These are phyloP conservation scores for Vollenhovia emeryi DNA, from an alignment of 1,140 invertebrate genomes.

Conservation along the genomic window DNA sequence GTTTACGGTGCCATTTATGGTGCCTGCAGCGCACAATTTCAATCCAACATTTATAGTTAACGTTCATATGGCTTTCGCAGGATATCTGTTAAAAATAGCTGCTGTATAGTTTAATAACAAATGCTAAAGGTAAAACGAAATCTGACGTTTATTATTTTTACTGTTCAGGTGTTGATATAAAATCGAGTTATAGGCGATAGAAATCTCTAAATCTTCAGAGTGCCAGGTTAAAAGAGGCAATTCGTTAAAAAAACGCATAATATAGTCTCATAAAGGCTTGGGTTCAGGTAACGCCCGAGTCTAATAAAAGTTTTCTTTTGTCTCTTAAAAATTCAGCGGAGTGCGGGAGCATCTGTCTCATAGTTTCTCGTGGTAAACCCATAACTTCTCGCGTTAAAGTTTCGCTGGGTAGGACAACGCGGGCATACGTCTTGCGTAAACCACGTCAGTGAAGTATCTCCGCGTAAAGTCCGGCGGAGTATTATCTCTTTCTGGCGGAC, in stretches of 20 bases:
- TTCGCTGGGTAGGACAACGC: conserved; percentile 29
- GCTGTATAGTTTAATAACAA: neutral
- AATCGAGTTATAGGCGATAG: neutral
- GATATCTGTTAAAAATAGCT: neutral
- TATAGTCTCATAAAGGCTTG: neutral
- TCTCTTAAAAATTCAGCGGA: conserved; percentile 24
- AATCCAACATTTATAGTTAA: conserved; percentile 16
- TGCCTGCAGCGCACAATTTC: neutral
- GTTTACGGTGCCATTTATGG: neutral
- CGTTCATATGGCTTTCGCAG: neutral
- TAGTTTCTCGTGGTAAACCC: neutral
- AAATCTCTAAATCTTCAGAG: neutral
- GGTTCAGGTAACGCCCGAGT: neutral
- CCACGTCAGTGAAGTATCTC: conserved; percentile 23
- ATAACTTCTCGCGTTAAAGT: conserved; percentile 15
- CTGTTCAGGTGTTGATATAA: neutral
- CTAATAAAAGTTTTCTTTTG: neutral
- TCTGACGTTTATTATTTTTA: neutral
- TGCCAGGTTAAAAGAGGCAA: neutral
- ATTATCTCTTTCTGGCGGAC: neutral
- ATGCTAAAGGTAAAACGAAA: neutral
- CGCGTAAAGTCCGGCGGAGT: neutral
- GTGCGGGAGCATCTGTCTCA: neutral
- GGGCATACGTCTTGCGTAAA: conserved; percentile 1
- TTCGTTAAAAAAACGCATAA: neutral